These are phyloP conservation scores for Sipha flava DNA, from an alignment of 1,140 invertebrate genomes.

Conservation along the genomic window DNA sequence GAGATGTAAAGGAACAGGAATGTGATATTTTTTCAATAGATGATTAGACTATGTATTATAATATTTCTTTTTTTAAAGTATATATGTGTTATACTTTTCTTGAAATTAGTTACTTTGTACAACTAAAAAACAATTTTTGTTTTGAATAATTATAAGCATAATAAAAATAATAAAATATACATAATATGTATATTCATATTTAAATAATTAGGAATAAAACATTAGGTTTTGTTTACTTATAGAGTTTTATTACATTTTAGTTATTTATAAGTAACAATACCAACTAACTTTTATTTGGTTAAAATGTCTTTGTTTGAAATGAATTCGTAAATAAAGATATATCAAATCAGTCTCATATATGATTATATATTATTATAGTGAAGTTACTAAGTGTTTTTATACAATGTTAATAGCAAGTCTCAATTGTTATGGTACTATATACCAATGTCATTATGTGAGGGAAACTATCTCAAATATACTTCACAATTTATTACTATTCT, in stretches of 20 bases:
- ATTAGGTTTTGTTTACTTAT: background rate
- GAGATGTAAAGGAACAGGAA: background rate
- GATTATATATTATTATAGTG: background rate
- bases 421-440: conserved; percentile 5
- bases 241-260: background rate
- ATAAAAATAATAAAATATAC: background rate
- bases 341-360: background rate
- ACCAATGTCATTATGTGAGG: background rate
- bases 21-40: conserved; percentile 18
- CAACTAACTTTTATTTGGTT: background rate
- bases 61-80: background rate
- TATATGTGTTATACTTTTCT: background rate
- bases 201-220: background rate
- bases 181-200: background rate
- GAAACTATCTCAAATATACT: background rate
- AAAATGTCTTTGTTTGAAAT: background rate
- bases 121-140: background rate
- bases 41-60: background rate
- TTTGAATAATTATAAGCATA: background rate
- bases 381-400: background rate
- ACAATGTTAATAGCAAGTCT: background rate
- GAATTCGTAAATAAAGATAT: background rate
- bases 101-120: background rate
- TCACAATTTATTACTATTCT: background rate
- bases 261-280: conserved; percentile 9